phyloP scores from a whole-genome alignment of 35 echinoderm and acorn worm genomes.

The Diadema setosum region DNA sequence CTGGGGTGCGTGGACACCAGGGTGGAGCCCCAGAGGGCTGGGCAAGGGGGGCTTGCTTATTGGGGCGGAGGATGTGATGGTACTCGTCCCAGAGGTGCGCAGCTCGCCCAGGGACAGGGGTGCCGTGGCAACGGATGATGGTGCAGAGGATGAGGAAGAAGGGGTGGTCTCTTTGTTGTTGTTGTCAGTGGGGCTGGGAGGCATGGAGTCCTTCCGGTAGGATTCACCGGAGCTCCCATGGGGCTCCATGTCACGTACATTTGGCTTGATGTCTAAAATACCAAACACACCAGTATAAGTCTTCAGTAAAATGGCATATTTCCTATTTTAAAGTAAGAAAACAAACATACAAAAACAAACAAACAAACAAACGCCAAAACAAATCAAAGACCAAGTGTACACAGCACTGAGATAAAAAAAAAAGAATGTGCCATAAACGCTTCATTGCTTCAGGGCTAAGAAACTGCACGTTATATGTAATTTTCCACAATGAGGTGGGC shows the following conservation, averaged over 20 bases:
- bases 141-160: not conserved
- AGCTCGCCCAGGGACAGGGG: not conserved
- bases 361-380: not conserved
- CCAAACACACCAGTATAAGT: no score
- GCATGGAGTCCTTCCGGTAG: not conserved
- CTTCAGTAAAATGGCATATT: not conserved
- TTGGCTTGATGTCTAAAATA: constrained; percentile 66
- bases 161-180: not conserved
- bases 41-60: not conserved
- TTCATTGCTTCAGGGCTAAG: not conserved
- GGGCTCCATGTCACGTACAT: constrained; percentile 44
- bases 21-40: constrained; percentile 5
- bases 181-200: not conserved
- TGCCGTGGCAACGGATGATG: not conserved
- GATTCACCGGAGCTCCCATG: constrained; percentile 10
- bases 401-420: not conserved
- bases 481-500: no score
- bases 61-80: not conserved
- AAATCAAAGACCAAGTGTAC: not conserved
- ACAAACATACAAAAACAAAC: not conserved
- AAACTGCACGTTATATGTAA: no score
- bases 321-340: no score
- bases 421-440: not conserved
- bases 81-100: not conserved
- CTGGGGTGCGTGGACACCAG: not conserved